Conservation (phyloP, 1,140 invertebrate species). For the Pachyrhynchus sulphureomaculatus region DNA sequence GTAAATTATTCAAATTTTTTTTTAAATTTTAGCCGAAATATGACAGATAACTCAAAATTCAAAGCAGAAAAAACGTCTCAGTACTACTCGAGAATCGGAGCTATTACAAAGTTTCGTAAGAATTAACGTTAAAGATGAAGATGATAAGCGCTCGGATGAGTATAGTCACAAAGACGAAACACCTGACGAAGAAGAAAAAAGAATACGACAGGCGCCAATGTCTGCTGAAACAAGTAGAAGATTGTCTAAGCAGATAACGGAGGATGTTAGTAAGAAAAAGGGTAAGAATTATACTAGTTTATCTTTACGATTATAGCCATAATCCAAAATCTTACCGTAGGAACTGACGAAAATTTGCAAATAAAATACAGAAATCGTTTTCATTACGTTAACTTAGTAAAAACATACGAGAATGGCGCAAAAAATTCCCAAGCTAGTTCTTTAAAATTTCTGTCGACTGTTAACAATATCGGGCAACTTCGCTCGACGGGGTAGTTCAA, state of each 20-base stretch:
- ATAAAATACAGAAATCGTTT: no score
- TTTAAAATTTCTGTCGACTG: no score
- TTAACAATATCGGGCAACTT: no score
- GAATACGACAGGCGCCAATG: conserved; percentile 25
- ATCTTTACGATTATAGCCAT: no score
- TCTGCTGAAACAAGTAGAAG: conserved; percentile 27
- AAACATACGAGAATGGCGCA: no score
- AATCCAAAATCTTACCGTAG: no score
- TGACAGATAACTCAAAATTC: conserved; percentile 34
- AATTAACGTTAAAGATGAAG: conserved; percentile 55
- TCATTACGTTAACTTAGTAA: no score
- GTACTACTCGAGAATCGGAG: conserved; percentile 67
- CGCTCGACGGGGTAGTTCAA: no score
- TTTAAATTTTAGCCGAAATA: neutral
- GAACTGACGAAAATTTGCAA: no score
- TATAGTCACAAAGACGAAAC: neutral
- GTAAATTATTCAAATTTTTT: no score
- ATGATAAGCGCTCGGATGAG: conserved; percentile 14
- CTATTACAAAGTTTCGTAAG: conserved; percentile 74
- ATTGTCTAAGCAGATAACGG: conserved; percentile 36
- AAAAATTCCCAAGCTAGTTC: no score
- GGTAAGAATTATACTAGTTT: conserved; percentile 1
- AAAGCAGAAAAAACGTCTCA: conserved; percentile 49
- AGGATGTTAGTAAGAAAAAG: conserved; percentile 26
- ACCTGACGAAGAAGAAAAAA: conserved; percentile 1